Evolutionary conservation across 2,888 invertebrate species (phyloP).

Genomic region (Lochmaea crataegi): DNA sequence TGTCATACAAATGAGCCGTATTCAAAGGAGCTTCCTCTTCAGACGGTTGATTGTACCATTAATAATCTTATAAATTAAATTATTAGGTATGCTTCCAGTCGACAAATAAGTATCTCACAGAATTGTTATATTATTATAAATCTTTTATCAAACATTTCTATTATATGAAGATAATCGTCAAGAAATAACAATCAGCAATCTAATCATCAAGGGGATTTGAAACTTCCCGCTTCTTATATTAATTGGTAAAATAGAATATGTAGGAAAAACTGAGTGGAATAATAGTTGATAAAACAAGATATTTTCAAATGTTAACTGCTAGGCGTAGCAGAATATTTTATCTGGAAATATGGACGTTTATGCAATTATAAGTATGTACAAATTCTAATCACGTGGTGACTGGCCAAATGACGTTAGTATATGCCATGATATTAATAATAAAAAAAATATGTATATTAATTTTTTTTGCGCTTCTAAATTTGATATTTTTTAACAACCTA

Average conservation of each 20-base stretch:
- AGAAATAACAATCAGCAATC: neutral
- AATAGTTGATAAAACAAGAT: no score
- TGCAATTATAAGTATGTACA: no score
- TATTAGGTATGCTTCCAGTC: neutral
- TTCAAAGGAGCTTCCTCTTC: conserved; percentile 45
- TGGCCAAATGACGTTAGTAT: no score
- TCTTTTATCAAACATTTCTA: neutral
- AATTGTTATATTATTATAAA: neutral
- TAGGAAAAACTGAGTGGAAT: no score
- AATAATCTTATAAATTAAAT: conserved; percentile 32
- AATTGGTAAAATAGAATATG: neutral
- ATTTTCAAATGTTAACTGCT: no score
- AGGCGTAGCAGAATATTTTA: no score
- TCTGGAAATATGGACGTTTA: no score
- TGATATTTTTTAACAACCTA: no score
- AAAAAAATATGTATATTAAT: no score
- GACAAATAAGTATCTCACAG: neutral
- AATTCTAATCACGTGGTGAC: no score
- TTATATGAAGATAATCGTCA: neutral
- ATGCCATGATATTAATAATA: no score
- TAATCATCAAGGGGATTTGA: neutral
- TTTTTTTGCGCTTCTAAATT: no score
- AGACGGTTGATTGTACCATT: conserved; percentile 48
- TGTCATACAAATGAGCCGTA: conserved; percentile 47
- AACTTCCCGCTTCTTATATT: neutral